phyloP scores from a whole-genome alignment of 2,888 invertebrate genomes.

The Timandra comae region DNA sequence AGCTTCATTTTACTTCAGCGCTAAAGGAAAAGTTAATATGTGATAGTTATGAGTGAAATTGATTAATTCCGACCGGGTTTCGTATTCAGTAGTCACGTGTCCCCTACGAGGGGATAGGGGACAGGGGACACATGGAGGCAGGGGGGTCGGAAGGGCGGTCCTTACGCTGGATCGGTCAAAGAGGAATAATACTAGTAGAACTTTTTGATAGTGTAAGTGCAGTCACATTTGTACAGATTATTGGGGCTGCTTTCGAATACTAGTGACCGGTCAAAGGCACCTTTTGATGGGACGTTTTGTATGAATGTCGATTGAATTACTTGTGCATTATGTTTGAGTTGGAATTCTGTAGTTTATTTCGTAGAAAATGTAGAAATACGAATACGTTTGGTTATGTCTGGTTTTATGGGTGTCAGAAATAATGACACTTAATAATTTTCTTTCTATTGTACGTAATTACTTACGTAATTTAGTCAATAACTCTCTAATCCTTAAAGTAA shows the following conservation, averaged over 20 bases:
- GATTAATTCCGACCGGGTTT: constrained; percentile 39
- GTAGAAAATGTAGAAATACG: too few species aligned
- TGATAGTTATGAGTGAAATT: constrained; percentile 46
- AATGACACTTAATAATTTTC: too few species aligned
- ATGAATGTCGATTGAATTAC: constrained; percentile 7
- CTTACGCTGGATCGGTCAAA: constrained; percentile 55
- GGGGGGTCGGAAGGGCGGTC: constrained; percentile 8
- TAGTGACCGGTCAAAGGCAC: constrained; percentile 51
- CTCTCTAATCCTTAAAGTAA: too few species aligned
- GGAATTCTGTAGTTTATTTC: too few species aligned
- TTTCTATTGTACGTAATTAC: too few species aligned
- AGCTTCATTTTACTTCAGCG: constrained; percentile 12
- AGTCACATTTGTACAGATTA: constrained; percentile 36
- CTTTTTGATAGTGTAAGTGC: constrained; percentile 46
- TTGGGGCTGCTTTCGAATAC: constrained; percentile 39
- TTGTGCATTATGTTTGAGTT: too few species aligned
- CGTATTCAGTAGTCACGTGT: constrained; percentile 3
- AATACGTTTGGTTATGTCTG: too few species aligned
- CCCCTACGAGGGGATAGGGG: background rate
- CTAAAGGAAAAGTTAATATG: constrained; percentile 14
- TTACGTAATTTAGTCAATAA: too few species aligned
- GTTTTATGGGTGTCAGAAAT: too few species aligned
- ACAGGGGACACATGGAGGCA: background rate
- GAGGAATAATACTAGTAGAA: constrained; percentile 33
- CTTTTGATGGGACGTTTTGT: constrained; percentile 39